Percentiles rank a stretch among this genome's conserved stretches.
Evolutionary conservation across 2,888 invertebrate species (phyloP).

Genomic region (Tetrapedia diversipes): DNA sequence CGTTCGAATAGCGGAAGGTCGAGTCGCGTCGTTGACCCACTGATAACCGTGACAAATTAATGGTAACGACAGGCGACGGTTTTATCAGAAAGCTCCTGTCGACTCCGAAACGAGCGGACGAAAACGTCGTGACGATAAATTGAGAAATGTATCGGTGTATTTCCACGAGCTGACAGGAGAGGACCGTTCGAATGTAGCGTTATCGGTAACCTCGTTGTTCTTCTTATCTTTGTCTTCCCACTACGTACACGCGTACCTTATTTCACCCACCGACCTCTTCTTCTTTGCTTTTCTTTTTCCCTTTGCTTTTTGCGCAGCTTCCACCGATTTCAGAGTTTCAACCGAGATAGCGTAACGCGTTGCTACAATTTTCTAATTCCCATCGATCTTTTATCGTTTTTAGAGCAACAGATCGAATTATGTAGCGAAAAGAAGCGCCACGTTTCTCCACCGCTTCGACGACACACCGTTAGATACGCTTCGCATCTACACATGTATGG

Average conservation of each 20-base stretch:
- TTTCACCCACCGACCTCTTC: no score
- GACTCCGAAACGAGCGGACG: background rate
- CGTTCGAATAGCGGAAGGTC: no score
- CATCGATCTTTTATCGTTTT: no score
- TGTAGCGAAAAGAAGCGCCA: no score
- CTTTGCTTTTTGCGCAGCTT: no score
- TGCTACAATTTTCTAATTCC: no score
- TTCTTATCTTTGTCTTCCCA: slow-evolving; percentile 26
- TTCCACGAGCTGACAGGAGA: slow-evolving; percentile 8
- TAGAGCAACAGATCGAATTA: no score
- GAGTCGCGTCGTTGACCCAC: background rate
- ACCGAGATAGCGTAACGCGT: no score
- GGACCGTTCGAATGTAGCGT: slow-evolving; percentile 2
- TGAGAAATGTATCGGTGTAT: slow-evolving; percentile 25
- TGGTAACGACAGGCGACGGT: background rate
- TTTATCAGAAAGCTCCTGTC: slow-evolving; percentile 28
- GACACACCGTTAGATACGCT: slow-evolving; percentile 10
- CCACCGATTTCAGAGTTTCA: background rate
- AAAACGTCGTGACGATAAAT: slow-evolving; percentile 33
- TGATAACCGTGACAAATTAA: slow-evolving; percentile 47
- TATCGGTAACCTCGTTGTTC: slow-evolving; percentile 35
- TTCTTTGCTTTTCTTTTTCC: background rate
- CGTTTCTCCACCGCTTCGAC: no score
- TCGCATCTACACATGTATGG: background rate
- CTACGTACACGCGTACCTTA: no score